A percentile compares a stretch with the other conserved stretches of the same genome.
Evolutionary conservation across 2,113 vertebrate species (phyloP).

Genomic region (Hippocampus barbouri): DNA sequence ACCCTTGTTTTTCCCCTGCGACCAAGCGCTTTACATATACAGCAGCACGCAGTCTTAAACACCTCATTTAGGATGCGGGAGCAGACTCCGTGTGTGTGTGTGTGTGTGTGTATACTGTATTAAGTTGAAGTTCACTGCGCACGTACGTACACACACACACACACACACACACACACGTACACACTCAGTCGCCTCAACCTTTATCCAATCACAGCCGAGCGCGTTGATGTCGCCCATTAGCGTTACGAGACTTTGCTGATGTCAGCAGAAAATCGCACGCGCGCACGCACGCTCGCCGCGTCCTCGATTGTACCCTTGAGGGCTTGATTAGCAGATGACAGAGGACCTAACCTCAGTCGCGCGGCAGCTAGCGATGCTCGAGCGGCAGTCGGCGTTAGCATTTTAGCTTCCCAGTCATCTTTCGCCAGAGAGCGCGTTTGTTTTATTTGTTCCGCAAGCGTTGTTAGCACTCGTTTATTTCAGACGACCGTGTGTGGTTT

Average conservation of each 20-base stretch:
- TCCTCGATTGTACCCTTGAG: slow-evolving; percentile 32
- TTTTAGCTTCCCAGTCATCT: background rate
- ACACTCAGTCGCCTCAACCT: slow-evolving; percentile 12
- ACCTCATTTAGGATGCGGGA: slow-evolving; percentile 26
- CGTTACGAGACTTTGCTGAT: slow-evolving; percentile 52
- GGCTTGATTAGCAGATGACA: slow-evolving; percentile 28
- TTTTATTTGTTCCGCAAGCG: no score
- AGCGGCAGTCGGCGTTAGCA: background rate
- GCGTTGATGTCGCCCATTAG: slow-evolving; percentile 51
- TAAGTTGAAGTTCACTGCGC: slow-evolving; percentile 11
- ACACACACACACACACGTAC: background rate
- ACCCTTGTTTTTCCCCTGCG: background rate
- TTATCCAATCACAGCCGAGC: slow-evolving; percentile 60
- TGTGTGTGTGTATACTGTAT: background rate
- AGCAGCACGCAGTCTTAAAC: slow-evolving; percentile 19
- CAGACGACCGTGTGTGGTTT: background rate
- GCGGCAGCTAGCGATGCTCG: background rate
- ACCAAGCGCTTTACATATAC: background rate
- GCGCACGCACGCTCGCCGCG: background rate
- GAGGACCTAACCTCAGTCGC: background rate
- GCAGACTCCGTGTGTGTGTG: background rate
- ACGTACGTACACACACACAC: background rate
- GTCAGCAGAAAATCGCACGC: slow-evolving; percentile 43
- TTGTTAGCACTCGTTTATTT: background rate
- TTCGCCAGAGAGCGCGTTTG: no score